phyloP scores from a whole-genome alignment of 2,797 vertebrate species.

The Oophaga sylvatica region DNA sequence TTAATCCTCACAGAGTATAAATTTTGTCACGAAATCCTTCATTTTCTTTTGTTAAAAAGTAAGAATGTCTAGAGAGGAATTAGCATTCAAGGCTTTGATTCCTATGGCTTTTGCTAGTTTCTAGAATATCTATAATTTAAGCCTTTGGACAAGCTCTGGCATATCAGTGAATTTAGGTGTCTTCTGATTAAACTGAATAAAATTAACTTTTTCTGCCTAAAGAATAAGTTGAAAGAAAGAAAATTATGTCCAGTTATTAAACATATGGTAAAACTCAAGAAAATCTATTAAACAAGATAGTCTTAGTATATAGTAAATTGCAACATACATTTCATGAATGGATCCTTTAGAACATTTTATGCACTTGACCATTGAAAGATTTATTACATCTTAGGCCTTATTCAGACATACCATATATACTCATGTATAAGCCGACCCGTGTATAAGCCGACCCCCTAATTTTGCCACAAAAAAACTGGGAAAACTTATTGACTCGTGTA shows the following conservation, averaged over 20 bases:
- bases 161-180: slow-evolving; percentile 22
- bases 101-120: neutral
- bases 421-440: too few species aligned
- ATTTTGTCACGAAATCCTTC: neutral
- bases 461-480: too few species aligned
- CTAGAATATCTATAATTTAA: slow-evolving; percentile 32
- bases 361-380: too few species aligned
- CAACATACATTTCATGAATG: too few species aligned
- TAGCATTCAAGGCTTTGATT: slow-evolving; percentile 42
- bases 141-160: slow-evolving; percentile 18
- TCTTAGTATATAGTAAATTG: too few species aligned
- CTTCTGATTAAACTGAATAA: slow-evolving; percentile 29
- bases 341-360: too few species aligned
- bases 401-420: too few species aligned
- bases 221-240: neutral
- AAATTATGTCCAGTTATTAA: neutral
- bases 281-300: neutral
- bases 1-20: neutral
- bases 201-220: neutral
- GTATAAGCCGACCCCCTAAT: too few species aligned
- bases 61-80: slow-evolving; percentile 37
- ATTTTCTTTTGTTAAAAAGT: slow-evolving; percentile 4
- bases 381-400: too few species aligned
- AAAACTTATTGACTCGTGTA: too few species aligned
- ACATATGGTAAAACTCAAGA: neutral